Base-by-base conservation (phyloP, 2,113 vertebrate genomes). In the Haemorhous mexicanus region DNA sequence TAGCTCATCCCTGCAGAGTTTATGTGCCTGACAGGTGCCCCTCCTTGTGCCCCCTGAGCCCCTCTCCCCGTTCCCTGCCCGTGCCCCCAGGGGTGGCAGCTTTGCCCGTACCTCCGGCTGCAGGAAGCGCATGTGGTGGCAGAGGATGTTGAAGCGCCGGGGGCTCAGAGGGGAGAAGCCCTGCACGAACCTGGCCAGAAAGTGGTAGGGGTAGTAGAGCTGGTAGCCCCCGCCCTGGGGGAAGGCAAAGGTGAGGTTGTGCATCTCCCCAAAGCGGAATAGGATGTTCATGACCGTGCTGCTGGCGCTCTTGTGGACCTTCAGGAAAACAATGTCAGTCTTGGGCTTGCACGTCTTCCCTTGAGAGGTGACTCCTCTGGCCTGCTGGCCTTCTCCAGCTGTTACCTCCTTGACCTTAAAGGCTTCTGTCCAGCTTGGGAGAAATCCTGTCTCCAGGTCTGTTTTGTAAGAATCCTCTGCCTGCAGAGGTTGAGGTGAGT, bases 281-380 rank as follows among this genome's bases (percentile, higher is more conserved):
- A 99, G 95, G 35, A 99, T 96, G 86, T 99, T 99, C 91, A 98
- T 95, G 85, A 99, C 97, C 0, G 98, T 99, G 97, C 98, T 99
- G 97, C 98, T 99, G 74, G 98, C 98, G 0, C 98, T 98, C 93
- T 99, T 99, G 96, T 99, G 99, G 7, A 98, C 98, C 88, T 99
- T 99, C 13, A 99, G 98, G 92, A 99, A 99, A 74, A 98, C 97
- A 1, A 99, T 81, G 83, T 98, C 97, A 19, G 96, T 97, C 90
- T 97, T 97, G 47, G 98, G 98, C n/a, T 91, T 46, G 41, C 98
- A 99, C 0, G 0, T 32, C 37, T 78, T 18, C 9, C 46, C 59
- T 13, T 8, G 49, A 41, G 89, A 49, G 50, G 53, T 41, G 59
- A 5, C 17, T 19, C 16, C 13, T 41, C 24, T 13, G 27, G 14